phyloP scores from a whole-genome alignment of 2,113 vertebrate genomes.

The Corapipo altera region DNA sequence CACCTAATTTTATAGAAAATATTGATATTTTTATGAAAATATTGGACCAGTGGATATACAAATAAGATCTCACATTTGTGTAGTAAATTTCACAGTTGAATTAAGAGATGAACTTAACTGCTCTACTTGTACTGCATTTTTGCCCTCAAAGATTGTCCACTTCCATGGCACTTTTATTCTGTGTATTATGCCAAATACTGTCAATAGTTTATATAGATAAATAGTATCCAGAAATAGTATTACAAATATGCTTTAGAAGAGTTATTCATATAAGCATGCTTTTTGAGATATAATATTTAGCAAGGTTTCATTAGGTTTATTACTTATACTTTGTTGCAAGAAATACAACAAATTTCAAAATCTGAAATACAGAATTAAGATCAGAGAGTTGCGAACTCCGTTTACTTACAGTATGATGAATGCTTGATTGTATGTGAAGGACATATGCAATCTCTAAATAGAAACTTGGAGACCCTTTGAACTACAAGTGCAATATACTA shows the following conservation, averaged over 20 bases:
- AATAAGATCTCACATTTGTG: neutral
- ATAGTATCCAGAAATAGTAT: neutral
- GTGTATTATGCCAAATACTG: neutral
- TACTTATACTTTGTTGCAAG: neutral
- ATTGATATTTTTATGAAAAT: neutral
- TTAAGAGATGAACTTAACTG: neutral
- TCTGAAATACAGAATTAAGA: neutral
- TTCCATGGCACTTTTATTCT: neutral
- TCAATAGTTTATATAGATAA: neutral
- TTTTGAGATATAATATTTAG: neutral
- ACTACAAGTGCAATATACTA: neutral
- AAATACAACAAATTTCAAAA: neutral
- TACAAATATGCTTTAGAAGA: neutral
- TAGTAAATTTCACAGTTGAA: neutral
- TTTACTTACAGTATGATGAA: neutral
- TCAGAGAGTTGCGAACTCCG: neutral
- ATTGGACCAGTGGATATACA: neutral
- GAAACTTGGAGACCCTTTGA: neutral
- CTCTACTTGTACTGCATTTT: neutral
- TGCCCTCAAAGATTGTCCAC: neutral
- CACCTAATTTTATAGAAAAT: neutral
- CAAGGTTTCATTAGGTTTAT: neutral
- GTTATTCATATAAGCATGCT: neutral
- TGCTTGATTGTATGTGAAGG: neutral
- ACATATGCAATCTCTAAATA: accelerated